phyloP scores from a whole-genome alignment of 1,140 invertebrate species.

The Drosophila sucinea region DNA sequence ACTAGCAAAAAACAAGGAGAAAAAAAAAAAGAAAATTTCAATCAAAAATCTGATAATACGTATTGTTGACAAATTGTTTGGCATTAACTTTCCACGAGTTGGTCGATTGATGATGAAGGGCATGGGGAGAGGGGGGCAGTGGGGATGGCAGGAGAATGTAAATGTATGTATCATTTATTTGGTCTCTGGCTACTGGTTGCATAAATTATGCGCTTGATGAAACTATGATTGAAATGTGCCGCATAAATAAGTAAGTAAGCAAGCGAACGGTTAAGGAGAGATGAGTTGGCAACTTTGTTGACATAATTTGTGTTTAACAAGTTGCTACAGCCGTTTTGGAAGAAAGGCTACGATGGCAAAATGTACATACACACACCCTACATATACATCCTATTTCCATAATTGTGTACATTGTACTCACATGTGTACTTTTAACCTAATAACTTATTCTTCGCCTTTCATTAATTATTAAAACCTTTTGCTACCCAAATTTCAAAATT shows the following conservation, averaged over 20 bases:
- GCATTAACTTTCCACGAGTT: conserved; percentile 39
- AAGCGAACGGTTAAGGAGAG: conserved; percentile 2
- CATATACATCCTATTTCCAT: too few relatives aligned
- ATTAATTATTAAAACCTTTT: not conserved
- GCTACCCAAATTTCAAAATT: not conserved
- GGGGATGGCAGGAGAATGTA: not conserved
- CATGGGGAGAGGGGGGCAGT: not conserved
- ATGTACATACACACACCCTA: not conserved
- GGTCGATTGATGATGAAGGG: not conserved
- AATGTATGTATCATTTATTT: conserved; percentile 21
- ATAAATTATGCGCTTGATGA: conserved; percentile 33
- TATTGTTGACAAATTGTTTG: conserved; percentile 66
- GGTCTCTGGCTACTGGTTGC: conserved; percentile 18
- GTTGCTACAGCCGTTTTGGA: not conserved
- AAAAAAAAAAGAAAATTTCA: conserved; percentile 30
- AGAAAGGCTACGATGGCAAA: not conserved
- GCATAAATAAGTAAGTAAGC: conserved; percentile 27
- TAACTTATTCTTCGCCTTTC: not conserved
- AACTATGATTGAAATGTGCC: conserved; percentile 37
- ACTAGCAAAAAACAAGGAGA: conserved; percentile 11
- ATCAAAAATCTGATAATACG: conserved; percentile 61
- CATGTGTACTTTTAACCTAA: not conserved
- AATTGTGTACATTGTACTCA: not conserved
- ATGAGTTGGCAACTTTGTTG: conserved; percentile 19
- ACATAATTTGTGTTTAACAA: conserved; percentile 19